A percentile compares a stretch with the other conserved stretches of the same genome.
These are phyloP conservation scores for Sarcoramphus papa DNA, from an alignment of 2,797 vertebrate genomes.

Conservation along the genomic window DNA sequence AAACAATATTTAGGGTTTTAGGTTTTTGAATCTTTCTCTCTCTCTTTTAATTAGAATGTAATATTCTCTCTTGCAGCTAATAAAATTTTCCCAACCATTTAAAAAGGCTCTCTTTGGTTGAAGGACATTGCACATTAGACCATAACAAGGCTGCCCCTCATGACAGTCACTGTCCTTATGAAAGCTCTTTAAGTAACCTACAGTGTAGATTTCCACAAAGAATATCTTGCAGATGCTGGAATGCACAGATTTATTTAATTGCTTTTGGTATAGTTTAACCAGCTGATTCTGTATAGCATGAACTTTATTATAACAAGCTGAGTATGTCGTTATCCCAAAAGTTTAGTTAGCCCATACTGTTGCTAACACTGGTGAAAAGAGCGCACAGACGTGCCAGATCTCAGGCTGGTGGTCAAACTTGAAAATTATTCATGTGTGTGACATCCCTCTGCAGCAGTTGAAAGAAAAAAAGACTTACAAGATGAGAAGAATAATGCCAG, in stretches of 20 bases:
- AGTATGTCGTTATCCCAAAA: neutral
- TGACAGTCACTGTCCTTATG: neutral
- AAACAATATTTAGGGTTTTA: conserved; percentile 26
- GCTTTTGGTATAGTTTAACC: neutral
- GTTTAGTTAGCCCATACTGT: neutral
- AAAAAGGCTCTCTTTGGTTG: conserved; percentile 54
- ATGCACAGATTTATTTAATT: neutral
- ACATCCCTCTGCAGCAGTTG: neutral
- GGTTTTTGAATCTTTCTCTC: conserved; percentile 43
- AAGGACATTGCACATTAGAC: conserved; percentile 28
- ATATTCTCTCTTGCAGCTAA: conserved; percentile 48
- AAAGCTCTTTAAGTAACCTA: neutral
- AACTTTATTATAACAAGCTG: neutral
- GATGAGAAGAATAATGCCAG: neutral
- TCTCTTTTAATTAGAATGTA: conserved; percentile 37
- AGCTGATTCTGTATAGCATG: neutral
- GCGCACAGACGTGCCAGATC: neutral
- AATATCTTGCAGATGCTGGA: neutral
- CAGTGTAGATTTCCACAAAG: neutral
- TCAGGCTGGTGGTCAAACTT: neutral
- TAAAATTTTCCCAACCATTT: conserved; percentile 36
- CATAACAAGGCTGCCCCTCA: neutral
- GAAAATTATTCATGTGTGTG: neutral
- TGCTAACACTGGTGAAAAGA: neutral
- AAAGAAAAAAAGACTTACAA: neutral